phyloP scores from a whole-genome alignment of 2,113 vertebrate species.

The Calypte anna region DNA sequence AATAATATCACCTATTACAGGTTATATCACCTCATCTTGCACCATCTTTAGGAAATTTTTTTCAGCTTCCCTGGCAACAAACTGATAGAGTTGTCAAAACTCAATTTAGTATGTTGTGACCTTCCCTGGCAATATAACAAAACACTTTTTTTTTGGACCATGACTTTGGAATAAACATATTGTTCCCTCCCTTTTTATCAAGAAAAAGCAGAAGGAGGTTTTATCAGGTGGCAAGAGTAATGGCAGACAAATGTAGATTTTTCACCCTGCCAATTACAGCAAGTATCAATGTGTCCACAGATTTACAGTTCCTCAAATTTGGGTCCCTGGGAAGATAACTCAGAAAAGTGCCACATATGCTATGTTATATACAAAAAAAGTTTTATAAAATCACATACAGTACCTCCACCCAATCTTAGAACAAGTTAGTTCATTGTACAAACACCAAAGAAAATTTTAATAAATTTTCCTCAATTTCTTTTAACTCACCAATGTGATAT shows the following conservation, averaged over 20 bases:
- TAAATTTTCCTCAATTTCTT: neutral
- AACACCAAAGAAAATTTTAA: neutral
- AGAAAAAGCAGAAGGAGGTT: neutral
- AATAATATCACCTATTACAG: neutral
- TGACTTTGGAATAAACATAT: neutral
- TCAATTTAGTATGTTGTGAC: neutral
- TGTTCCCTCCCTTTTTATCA: neutral
- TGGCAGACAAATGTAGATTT: neutral
- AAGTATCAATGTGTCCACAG: neutral
- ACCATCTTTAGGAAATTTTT: neutral
- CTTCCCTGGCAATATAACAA: neutral
- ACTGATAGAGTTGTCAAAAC: neutral
- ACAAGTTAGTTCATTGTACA: neutral
- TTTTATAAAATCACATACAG: neutral
- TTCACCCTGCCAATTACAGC: neutral
- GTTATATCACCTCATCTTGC: neutral
- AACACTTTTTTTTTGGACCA: neutral
- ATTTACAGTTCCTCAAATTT: neutral
- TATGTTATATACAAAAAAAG: neutral
- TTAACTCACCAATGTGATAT: neutral
- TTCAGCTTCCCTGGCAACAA: neutral
- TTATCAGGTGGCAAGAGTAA: neutral
- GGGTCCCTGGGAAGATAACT: neutral
- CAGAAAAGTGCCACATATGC: neutral
- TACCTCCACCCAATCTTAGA: neutral